Evolutionary conservation across 2,797 vertebrate species (phyloP).

Genomic region (Tangara arthus): DNA sequence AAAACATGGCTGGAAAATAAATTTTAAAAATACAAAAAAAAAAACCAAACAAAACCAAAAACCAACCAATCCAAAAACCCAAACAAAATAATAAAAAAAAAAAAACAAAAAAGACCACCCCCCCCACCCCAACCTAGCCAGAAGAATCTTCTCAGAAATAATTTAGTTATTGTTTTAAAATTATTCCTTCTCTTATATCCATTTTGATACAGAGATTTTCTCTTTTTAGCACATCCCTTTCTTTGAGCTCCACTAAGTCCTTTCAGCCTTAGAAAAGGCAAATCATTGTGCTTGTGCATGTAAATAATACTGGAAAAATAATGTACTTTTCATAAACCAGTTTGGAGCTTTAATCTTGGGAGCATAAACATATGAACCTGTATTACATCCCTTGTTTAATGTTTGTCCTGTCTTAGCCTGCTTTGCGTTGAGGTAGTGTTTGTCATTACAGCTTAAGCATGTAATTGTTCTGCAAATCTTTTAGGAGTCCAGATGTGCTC

Average conservation of each 20-base stretch:
- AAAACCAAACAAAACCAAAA: too few species aligned
- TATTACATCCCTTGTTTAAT: not conserved
- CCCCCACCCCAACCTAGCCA: too few species aligned
- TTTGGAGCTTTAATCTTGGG: not conserved
- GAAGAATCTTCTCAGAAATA: not conserved
- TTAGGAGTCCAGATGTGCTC: slow-evolving; percentile 19
- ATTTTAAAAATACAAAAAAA: not conserved
- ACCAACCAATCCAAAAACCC: not conserved
- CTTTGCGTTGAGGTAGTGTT: not conserved
- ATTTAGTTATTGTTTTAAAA: not conserved
- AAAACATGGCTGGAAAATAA: not conserved
- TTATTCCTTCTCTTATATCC: not conserved
- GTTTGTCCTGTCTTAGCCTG: not conserved
- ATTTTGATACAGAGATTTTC: not conserved
- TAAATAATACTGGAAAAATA: not conserved
- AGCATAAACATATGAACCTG: not conserved
- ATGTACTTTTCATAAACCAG: not conserved
- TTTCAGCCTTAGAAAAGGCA: not conserved
- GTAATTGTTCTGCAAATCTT: slow-evolving; percentile 26
- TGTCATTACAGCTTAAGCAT: not conserved
- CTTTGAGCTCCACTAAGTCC: not conserved
- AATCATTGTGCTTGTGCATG: not conserved
- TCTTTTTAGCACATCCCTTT: not conserved
- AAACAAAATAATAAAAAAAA: too few species aligned
- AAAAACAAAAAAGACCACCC: not conserved